Percentiles rank a stretch among this genome's conserved stretches.
Conservation (phyloP, 2,888 invertebrate genomes). For the Polydrusus pterygomalis region DNA sequence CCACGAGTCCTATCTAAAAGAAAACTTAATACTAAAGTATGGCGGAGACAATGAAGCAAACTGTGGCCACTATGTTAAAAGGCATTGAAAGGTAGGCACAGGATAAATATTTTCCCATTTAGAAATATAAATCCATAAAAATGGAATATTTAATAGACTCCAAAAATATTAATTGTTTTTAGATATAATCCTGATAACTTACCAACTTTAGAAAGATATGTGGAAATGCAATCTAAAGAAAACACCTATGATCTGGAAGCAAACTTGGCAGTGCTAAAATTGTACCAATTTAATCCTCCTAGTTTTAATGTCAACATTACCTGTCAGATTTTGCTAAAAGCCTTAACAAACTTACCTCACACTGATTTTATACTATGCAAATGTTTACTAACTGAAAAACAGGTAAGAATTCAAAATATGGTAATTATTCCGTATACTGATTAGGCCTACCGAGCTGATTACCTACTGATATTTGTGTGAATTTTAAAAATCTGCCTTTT, state of each 20-base stretch:
- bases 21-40: constrained; percentile 67
- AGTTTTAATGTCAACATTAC: constrained; percentile 90
- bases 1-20: too few species aligned
- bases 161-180: constrained; percentile 41
- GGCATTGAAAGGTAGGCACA: constrained; percentile 89
- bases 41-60: constrained; percentile 90
- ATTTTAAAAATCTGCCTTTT: too few species aligned
- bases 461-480: too few species aligned
- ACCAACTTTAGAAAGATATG: constrained; percentile 91
- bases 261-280: constrained; percentile 95
- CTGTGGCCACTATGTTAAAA: constrained; percentile 89
- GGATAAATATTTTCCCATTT: too few species aligned
- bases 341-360: constrained; percentile 96
- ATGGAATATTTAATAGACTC: too few species aligned
- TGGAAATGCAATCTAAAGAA: constrained; percentile 93
- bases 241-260: constrained; percentile 98
- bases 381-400: constrained; percentile 90
- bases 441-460: too few species aligned
- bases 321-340: constrained; percentile 93
- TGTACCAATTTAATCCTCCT: constrained; percentile 96
- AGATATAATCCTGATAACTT: constrained; percentile 98
- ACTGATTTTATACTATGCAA: constrained; percentile 99
- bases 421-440: too few species aligned
- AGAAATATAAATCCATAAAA: too few species aligned
- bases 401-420: too few species aligned